Conservation (phyloP, 1,140 invertebrate genomes). For the Cyphomyrmex costatus region DNA sequence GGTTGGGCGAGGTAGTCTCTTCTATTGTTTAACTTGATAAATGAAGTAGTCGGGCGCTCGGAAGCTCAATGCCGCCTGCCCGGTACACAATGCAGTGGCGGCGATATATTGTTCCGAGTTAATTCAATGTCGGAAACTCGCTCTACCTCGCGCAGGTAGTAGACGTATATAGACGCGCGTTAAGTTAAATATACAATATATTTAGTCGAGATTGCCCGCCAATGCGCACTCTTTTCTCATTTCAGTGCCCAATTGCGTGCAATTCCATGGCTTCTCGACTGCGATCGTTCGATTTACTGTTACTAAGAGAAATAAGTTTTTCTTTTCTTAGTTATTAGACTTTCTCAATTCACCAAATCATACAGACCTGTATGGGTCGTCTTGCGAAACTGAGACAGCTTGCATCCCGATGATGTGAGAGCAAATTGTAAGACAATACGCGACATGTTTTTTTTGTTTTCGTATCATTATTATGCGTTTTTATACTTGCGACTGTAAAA, state of each 20-base stretch:
- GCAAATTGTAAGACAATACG: neutral
- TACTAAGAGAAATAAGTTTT: neutral
- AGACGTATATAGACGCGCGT: conserved; percentile 21
- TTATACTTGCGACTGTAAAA: neutral
- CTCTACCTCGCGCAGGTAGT: conserved; percentile 52
- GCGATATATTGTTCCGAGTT: conserved; percentile 80
- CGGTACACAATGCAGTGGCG: conserved; percentile 79
- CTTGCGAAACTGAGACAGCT: no score
- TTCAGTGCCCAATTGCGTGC: conserved; percentile 13
- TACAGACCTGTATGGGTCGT: no score
- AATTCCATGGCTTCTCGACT: neutral
- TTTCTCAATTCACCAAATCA: neutral
- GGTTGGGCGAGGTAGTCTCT: conserved; percentile 46
- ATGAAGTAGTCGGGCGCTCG: conserved; percentile 79
- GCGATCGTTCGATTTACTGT: neutral
- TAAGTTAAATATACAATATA: conserved; percentile 58
- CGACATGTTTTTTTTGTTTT: neutral
- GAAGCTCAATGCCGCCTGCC: conserved; percentile 70
- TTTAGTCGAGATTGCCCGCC: conserved; percentile 38
- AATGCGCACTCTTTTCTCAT: neutral
- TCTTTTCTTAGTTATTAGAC: neutral
- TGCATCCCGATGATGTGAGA: neutral
- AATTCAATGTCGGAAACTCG: conserved; percentile 75
- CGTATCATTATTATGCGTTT: neutral
- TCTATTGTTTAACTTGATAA: conserved; percentile 84